These are phyloP conservation scores for Odontamblyopus lacepedii DNA, from an alignment of 2,797 vertebrate genomes.

Conservation along the genomic window DNA sequence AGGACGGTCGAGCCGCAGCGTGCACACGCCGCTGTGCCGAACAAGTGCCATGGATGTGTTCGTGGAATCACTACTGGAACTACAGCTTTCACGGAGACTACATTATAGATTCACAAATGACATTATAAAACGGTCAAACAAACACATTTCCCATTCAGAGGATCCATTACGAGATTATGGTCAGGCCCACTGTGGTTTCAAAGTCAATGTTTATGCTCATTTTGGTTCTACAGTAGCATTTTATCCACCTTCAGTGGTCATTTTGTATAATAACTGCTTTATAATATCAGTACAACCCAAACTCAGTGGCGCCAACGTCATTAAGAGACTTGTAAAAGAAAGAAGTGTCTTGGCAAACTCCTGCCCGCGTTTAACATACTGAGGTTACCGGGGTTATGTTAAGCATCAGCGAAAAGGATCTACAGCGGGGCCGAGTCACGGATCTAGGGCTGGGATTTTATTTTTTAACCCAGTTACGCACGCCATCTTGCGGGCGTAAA, in stretches of 20 bases:
- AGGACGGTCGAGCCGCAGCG: constrained; percentile 53
- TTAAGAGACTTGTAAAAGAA: constrained; percentile 38
- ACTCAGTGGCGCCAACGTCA: constrained; percentile 26
- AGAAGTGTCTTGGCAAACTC: constrained; percentile 35
- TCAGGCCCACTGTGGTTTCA: neutral
- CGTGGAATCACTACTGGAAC: neutral
- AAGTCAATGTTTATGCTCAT: neutral
- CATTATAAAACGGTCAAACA: neutral
- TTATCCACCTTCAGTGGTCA: neutral
- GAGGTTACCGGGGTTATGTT: constrained; percentile 18
- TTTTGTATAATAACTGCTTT: neutral
- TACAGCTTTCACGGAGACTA: neutral
- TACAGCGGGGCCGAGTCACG: neutral
- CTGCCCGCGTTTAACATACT: constrained; percentile 5
- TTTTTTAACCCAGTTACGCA: constrained; percentile 9
- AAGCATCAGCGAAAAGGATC: constrained; percentile 8
- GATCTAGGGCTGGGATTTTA: neutral
- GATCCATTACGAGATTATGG: neutral
- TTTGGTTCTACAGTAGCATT: neutral
- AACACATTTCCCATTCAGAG: neutral
- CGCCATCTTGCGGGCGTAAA: constrained; percentile 56
- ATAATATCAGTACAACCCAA: constrained; percentile 17
- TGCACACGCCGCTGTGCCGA: constrained; percentile 13
- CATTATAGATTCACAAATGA: neutral
- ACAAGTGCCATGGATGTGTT: constrained; percentile 24